Percentiles rank a stretch among this genome's conserved stretches.
Evolutionary conservation across 2,797 vertebrate species (phyloP).

Genomic region (Cyclura pinguis): DNA sequence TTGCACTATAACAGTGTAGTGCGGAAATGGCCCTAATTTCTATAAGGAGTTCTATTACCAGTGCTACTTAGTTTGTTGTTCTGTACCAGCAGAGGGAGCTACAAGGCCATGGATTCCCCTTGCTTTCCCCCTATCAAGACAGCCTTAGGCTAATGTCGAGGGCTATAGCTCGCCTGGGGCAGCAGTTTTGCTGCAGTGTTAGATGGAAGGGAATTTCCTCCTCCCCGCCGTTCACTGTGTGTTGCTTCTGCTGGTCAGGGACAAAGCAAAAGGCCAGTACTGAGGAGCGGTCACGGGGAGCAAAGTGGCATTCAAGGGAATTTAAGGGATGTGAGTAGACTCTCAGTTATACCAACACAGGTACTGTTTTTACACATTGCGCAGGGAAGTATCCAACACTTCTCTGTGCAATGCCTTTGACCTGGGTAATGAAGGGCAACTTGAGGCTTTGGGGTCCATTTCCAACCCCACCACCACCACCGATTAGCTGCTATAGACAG

Average conservation of each 20-base stretch:
- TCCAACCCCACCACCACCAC: too few relatives aligned
- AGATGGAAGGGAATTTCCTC: neutral
- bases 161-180: neutral
- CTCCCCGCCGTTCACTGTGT: neutral
- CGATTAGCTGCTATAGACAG: too few relatives aligned
- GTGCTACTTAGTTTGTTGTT: neutral
- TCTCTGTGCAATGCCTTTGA: too few relatives aligned
- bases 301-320: neutral
- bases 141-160: neutral
- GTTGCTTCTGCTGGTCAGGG: neutral
- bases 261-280: neutral
- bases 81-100: constrained; percentile 16
- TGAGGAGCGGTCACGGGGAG: neutral
- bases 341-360: too few relatives aligned
- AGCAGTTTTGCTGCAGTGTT: neutral
- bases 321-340: neutral
- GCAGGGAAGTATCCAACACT: too few relatives aligned
- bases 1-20: too few relatives aligned
- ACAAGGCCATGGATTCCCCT: neutral
- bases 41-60: neutral
- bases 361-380: too few relatives aligned
- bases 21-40: too few relatives aligned
- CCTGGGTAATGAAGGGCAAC: too few relatives aligned
- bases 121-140: neutral
- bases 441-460: too few relatives aligned